A percentile compares a stretch with the other conserved stretches of the same genome.
phyloP scores from a whole-genome alignment of 2,113 vertebrate genomes.

The Alexandromys fortis region DNA sequence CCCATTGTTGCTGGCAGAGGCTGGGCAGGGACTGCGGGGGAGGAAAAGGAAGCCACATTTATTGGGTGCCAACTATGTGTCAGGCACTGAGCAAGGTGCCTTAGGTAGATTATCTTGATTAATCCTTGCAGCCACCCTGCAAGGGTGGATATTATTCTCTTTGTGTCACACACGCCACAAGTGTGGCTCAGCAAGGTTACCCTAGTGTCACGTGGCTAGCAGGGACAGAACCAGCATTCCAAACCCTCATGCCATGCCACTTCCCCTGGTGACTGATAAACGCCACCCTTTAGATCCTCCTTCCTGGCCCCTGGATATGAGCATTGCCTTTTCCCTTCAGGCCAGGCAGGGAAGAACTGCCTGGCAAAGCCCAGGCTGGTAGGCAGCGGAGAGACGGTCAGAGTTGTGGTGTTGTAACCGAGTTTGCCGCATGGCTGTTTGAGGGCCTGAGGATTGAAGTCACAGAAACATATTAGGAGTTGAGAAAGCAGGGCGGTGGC shows the following conservation, averaged over 20 bases:
- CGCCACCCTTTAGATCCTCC: background rate
- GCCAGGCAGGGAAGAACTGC: background rate
- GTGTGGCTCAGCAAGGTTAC: slow-evolving; percentile 47
- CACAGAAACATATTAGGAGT: slow-evolving; percentile 72
- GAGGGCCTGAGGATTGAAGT: slow-evolving; percentile 54
- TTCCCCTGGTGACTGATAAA: background rate
- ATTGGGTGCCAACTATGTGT: slow-evolving; percentile 69
- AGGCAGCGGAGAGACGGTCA: background rate
- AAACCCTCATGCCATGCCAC: background rate
- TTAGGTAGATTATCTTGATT: slow-evolving; percentile 60
- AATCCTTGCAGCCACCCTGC: slow-evolving; percentile 49
- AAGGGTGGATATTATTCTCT: slow-evolving; percentile 63
- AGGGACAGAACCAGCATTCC: slow-evolving; percentile 30
- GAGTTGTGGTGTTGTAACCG: slow-evolving; percentile 51
- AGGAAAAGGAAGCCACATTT: slow-evolving; percentile 69
- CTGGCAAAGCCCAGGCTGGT: background rate
- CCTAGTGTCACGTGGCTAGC: slow-evolving; percentile 3
- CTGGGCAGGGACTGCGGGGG: background rate
- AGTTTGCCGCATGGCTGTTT: slow-evolving; percentile 62
- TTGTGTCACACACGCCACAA: slow-evolving; percentile 59
- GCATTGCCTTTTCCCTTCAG: slow-evolving; percentile 35
- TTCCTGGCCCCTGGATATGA: slow-evolving; percentile 22
- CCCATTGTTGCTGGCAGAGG: slow-evolving; percentile 64
- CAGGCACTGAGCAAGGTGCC: slow-evolving; percentile 66
- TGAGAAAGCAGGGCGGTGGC: slow-evolving; percentile 68